Evolutionary conservation across 2,797 vertebrate genomes (phyloP), one percentile per base, ranked within the genome.

Genomic region (Apogon talboti): DNA sequence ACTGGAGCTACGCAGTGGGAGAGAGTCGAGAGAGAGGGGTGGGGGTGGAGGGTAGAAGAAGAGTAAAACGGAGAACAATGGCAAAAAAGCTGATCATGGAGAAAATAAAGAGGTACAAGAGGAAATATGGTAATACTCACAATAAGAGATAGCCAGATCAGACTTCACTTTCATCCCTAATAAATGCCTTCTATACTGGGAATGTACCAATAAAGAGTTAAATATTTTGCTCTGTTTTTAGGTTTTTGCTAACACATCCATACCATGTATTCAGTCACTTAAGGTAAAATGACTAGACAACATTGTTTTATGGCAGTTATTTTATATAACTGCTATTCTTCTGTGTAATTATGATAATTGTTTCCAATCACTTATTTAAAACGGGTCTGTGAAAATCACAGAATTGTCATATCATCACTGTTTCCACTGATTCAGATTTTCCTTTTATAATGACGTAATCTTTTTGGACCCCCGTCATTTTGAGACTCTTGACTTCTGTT

Each of bases 1-100:
- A 86, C 81, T 88, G 80, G 85, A 88, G 85, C 85, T 83, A 50
- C 60, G 46, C 76, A 63, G 55, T 65, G 82, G 71, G 83, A 76
- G 80, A 76, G 71, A 77, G 60, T 51, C 21, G 13, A 52, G 49
- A 44, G 50, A 49, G 54, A 45, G 16, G 8, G 67, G 61, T 16
- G 19, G 71, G 54, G 24, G 49, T 13, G 52, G 48, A 61, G 49
- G 30, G 18, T n/a, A 21, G 19, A 37, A 13, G 56, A 5, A n/a
- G 41, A 54, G 28, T 19, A 16, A 81, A 70, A 80, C 51, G 8
- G 54, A 78, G 51, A 73, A 77, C 78, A 81, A 70, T 63, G 58
- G 64, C 7, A 38, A 51, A 47, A 73, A 68, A 68, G 44, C 56
- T 66, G 58, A 65, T 81, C 13, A 28, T 64, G 49, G 42, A 71